Base-by-base conservation (phyloP, 2,113 vertebrate genomes). In the Tupaia chinensis region DNA sequence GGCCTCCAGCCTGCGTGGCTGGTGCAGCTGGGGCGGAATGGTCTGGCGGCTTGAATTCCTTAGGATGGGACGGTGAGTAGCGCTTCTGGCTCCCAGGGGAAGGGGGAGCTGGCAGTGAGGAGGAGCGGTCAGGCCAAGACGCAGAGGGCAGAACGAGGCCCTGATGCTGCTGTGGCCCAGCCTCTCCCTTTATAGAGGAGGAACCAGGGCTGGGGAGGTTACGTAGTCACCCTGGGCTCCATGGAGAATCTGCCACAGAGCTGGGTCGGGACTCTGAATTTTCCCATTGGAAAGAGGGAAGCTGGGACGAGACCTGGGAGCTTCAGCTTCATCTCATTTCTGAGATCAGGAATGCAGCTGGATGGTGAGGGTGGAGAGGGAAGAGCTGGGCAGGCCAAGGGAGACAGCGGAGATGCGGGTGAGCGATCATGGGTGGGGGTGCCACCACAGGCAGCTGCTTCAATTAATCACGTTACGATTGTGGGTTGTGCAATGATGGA, bases 1-100 rank as follows among this genome's bases (percentile, higher is more conserved):
- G 8, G 0, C 79, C 34, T 15, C 12, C 7, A 34, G 61, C 61
- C 4, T 70, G 23, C 0, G 0, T 12, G 74, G 54, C 16, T 9
- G 73, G 27, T 0, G 1, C 9, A 72, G 58, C 13, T 7, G 27
- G 16, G 11, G 12, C 12, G 23, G 34, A 1, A 0, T 1, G 0
- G 8, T 29, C 68, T 56, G n/a, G 32, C 8, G 61, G 76, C 25
- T 65, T 58, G 56, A 7, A 16, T 78, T 12, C 5, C 16, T 19
- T 32, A 29, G 72, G 22, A 29, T 7, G 15, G 58, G n/a, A 23
- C 3, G 6, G 8, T 22, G 61, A 88, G 27, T 20, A 1, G 34
- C 0, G 4, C n/a, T 34, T 87, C 60, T 23, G 60, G 66, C 77
- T 81, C 15, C 58, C 7, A 17, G 19, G 32, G 29, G 9, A 27